Conservation (phyloP, 2,888 invertebrate genomes). For the Ophion obscuratus region DNA sequence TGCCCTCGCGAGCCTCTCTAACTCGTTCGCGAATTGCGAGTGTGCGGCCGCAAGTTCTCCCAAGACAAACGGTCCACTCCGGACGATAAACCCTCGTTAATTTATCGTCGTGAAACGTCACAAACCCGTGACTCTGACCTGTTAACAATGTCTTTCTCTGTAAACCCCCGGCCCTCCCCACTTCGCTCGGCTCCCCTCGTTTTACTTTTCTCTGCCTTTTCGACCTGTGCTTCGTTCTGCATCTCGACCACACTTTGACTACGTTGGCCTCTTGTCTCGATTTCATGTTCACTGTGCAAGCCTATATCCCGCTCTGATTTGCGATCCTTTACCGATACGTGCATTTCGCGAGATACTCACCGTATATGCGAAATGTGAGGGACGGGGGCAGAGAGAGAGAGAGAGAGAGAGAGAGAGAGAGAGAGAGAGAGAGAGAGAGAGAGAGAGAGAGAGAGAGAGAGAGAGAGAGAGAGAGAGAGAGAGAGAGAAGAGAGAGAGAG, state of each 20-base stretch:
- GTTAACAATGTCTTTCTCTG: conserved; percentile 73
- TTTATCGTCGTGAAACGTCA: conserved; percentile 76
- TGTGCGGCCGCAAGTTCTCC: conserved; percentile 64
- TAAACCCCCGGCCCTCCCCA: conserved; percentile 33
- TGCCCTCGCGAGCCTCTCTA: conserved; percentile 51
- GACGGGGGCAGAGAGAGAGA: neutral
- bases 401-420: no score
- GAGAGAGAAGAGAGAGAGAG: neutral
- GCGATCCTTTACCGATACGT: conserved; percentile 33
- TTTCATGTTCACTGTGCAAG: conserved; percentile 19
- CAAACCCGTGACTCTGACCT: conserved; percentile 60
- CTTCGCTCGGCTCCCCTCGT: conserved; percentile 2
- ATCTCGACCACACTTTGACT: conserved; percentile 15
- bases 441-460: no score
- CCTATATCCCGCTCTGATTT: conserved; percentile 18
- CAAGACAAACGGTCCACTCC: conserved; percentile 77
- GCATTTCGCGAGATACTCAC: conserved; percentile 11
- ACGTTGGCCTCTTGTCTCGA: conserved; percentile 26
- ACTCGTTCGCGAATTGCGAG: conserved; percentile 30
- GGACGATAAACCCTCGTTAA: conserved; percentile 77
- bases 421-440: no score
- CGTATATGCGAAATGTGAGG: neutral
- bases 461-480: no score
- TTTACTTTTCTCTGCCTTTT: conserved; percentile 22
- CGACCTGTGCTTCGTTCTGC: conserved; percentile 7